Base-by-base conservation (phyloP, 2,888 invertebrate genomes). In the Dilophus febrilis region DNA sequence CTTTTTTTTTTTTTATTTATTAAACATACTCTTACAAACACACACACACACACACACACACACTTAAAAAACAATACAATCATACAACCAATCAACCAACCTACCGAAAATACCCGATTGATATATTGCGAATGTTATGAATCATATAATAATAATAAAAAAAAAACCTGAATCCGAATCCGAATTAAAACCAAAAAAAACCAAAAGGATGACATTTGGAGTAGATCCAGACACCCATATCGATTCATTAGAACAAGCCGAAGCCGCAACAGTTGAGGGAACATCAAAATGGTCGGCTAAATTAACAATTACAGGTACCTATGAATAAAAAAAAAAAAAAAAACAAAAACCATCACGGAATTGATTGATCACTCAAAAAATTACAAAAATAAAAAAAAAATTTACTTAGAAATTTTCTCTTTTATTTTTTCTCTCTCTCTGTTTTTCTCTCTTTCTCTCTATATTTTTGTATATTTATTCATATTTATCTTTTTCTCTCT, bases 231-330 rank as follows among this genome's bases (percentile, higher is more conserved):
- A 90, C 72, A 87, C 87, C 71, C 91, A 91, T 77, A 86, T 90
- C 72, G 90, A 90, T 78, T 86, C 86, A 70, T 80, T 92, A 71
- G 90, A 91, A 72, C 90, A 91, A 72, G 90, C 91, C 64, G 87
- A 94, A 74, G 84, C 83, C 73, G 83, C 87, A 73, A 92, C 94
- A 69, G 86, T 94, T 67, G 92, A 92, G 73, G 94, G 94, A 70
- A 94, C 92, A 61, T 92, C 92, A 67, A 92, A 94, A 74, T 94
- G 94, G 94, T 92, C 92, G 68, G 91, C 91, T 81, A 94, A 94
- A 82, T 90, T 94, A 75, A 91, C 91, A 69, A 92, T 94, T 65
- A 94, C 92, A 90, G 92, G 92, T 94, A 82, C 55, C 54, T n/a
- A 53, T 29, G 12, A 29, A 27, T 46, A 40, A 13, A 35, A 13